These are phyloP conservation scores for Rhingia campestris DNA, from an alignment of 2,888 invertebrate species.

Conservation along the genomic window DNA sequence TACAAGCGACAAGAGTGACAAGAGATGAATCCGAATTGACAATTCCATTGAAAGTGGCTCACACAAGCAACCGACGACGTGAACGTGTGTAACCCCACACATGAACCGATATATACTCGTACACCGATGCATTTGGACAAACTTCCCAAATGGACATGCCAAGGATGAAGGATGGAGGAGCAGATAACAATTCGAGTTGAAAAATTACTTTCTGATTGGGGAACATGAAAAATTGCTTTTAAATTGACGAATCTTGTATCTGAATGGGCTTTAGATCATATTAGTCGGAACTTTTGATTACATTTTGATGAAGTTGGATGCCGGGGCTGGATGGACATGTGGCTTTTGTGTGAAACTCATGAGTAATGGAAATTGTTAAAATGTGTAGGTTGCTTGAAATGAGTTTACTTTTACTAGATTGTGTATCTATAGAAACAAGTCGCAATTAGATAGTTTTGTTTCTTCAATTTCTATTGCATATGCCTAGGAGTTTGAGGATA, in stretches of 20 bases:
- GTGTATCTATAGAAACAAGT: too few species aligned
- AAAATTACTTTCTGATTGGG: constrained; percentile 69
- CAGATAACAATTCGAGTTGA: constrained; percentile 60
- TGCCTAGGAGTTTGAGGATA: too few species aligned
- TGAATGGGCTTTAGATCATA: constrained; percentile 36
- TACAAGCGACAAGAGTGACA: constrained; percentile 20
- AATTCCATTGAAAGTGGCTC: constrained; percentile 39
- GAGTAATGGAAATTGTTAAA: background rate
- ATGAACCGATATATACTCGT: background rate
- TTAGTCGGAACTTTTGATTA: constrained; percentile 61
- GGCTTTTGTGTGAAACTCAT: background rate
- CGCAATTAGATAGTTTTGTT: too few species aligned
- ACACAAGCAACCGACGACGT: constrained; percentile 28
- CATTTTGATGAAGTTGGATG: constrained; percentile 34
- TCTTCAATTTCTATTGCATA: too few species aligned
- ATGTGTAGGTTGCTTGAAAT: background rate
- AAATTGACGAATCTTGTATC: constrained; percentile 57
- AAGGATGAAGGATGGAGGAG: background rate
- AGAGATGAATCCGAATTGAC: constrained; percentile 21
- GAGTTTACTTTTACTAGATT: too few species aligned
- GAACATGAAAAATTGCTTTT: constrained; percentile 68
- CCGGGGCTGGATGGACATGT: background rate
- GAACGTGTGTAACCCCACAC: constrained; percentile 14
- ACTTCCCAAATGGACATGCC: constrained; percentile 31
- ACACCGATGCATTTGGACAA: background rate